phyloP scores from a whole-genome alignment of 2,797 vertebrate genomes.

The Lepus townsendii region DNA sequence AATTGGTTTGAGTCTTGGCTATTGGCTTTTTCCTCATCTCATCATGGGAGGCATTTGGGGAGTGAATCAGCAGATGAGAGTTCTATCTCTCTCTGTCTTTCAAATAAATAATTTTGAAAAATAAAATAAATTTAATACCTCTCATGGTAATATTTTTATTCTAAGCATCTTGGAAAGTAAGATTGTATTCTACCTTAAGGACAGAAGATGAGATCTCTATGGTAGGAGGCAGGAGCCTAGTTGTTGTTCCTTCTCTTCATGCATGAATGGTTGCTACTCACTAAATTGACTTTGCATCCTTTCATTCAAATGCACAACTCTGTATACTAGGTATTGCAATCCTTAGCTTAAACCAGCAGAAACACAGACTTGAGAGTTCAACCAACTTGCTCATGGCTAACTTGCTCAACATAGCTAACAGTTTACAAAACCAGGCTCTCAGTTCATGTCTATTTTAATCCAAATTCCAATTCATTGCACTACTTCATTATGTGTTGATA shows the following conservation, averaged over 20 bases:
- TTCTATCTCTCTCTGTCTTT: no score
- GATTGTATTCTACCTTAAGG: not conserved
- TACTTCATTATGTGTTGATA: not conserved
- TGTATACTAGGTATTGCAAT: not conserved
- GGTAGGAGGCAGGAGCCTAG: not conserved
- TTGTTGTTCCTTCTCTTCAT: not conserved
- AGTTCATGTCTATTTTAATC: not conserved
- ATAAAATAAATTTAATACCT: not conserved
- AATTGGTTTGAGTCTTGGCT: no score
- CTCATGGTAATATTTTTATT: not conserved
- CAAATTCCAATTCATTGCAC: not conserved
- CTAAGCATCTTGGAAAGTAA: not conserved
- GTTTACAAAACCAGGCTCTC: not conserved
- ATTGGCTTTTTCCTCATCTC: no score
- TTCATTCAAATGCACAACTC: not conserved
- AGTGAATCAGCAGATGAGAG: no score
- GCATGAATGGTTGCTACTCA: not conserved
- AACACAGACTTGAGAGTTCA: not conserved
- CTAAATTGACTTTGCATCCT: not conserved
- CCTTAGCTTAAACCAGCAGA: not conserved
- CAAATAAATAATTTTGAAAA: not conserved
- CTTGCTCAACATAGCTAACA: not conserved
- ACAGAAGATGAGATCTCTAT: not conserved
- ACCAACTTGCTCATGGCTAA: not conserved
- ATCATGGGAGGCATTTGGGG: no score